Base-by-base conservation (phyloP, 2,797 vertebrate genomes). In the Dromococcyx pavoninus region DNA sequence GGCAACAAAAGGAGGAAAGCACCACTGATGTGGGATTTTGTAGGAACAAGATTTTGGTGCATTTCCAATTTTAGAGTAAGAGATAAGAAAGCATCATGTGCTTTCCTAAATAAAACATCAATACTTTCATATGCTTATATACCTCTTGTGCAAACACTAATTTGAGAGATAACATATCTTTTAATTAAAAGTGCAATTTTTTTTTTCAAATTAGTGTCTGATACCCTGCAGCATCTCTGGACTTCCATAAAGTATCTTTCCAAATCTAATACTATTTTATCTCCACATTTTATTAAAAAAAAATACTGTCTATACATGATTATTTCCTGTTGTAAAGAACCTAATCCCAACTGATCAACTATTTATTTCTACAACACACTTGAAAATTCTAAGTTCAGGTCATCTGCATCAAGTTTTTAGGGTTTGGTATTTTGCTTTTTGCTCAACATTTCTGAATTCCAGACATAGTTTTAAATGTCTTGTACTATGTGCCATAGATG, bases 141-240 rank as follows among this genome's bases (percentile, higher is more conserved):
- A 37, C 9, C 72, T 43, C 61, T 91, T 87, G 11, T 43, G 57
- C 12, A 80, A 27, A 62, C n/a, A 73, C 77, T 87, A 56, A 76
- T 91, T 95, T 89, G 58, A 93, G 58, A 86, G 81, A 94, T 89
- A 94, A 78, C 8, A 0, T 53, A 76, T 87, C 75, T 94, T 88
- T 94, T 84, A 93, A 91, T 94, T 93, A 88, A 81, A 89, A 89
- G 23, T 53, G 28, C 12, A n/a, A 4, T 16, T 60, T 71, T 73
- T 48, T 50, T 44, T 50, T 13, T 30, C 6, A 46, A 71, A 91
- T 32, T 28, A 3, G 17, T 71, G 39, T 16, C 43, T 94, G 58
- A 90, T 88, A 81, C 35, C 58, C 53, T 91, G 67, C 18, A 82
- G 84, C 74, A 91, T 73, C 50, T 78, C 58, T 13, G 16, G 24